phyloP scores from a whole-genome alignment of 2,888 invertebrate genomes.

The Zygaena filipendulae region DNA sequence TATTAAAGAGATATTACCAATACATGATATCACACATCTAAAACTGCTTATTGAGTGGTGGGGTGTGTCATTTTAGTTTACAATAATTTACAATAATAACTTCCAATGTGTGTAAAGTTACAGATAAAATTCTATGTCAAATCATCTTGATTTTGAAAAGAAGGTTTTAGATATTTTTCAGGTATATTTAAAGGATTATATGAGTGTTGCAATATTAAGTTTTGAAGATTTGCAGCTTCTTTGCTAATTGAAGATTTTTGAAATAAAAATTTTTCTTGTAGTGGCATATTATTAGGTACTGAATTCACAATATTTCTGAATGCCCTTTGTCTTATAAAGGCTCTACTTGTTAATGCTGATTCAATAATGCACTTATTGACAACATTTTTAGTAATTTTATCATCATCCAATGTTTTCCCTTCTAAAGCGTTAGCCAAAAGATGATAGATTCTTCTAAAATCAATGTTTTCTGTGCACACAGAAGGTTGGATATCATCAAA shows the following conservation, averaged over 20 bases:
- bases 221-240: slow-evolving; percentile 27
- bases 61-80: too few species aligned
- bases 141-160: too few species aligned
- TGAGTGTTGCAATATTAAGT: slow-evolving; percentile 28
- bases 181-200: slow-evolving; percentile 44
- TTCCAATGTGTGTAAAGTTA: too few species aligned
- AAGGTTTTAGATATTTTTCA: slow-evolving; percentile 30
- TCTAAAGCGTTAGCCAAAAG: slow-evolving; percentile 47
- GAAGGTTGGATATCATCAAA: slow-evolving; percentile 36
- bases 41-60: too few species aligned
- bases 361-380: slow-evolving; percentile 42
- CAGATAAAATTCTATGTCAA: too few species aligned
- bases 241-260: slow-evolving; percentile 25
- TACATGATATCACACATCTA: too few species aligned
- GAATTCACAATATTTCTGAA: slow-evolving; percentile 24
- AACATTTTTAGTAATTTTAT: slow-evolving; percentile 23
- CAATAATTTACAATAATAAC: too few species aligned
- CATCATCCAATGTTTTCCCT: slow-evolving; percentile 34
- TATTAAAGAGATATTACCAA: too few species aligned
- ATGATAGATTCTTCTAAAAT: slow-evolving; percentile 40
- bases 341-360: slow-evolving; percentile 36
- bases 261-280: slow-evolving; percentile 23
- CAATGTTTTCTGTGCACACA: slow-evolving; percentile 26
- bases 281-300: slow-evolving; percentile 26
- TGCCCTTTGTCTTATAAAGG: slow-evolving; percentile 27